A percentile compares a stretch with the other conserved stretches of the same genome.
Conservation (phyloP, 2,888 invertebrate species). For the Trypoxylon attenuatum region DNA sequence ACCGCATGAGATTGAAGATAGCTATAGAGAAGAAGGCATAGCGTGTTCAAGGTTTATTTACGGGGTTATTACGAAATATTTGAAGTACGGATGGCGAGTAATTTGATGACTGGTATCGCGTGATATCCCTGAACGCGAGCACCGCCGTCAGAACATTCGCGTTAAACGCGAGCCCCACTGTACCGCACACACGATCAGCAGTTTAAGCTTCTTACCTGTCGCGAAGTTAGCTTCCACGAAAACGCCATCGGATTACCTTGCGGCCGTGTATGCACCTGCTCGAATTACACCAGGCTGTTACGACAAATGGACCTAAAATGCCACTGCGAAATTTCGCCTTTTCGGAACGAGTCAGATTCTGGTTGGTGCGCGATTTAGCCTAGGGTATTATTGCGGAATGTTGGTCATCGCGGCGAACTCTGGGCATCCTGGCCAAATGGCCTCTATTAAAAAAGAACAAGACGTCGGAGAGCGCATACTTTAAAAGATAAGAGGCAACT, state of each 20-base stretch:
- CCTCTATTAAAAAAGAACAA: too few species aligned
- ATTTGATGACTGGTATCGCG: conserved; percentile 34
- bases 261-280: conserved; percentile 1
- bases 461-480: too few species aligned
- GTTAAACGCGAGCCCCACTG: conserved; percentile 5
- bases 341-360: too few species aligned
- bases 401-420: not conserved
- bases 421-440: too few species aligned
- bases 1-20: too few species aligned
- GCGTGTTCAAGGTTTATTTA: too few species aligned
- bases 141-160: conserved; percentile 32
- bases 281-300: conserved; percentile 20
- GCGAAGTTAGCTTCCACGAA: conserved; percentile 27
- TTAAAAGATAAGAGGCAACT: too few species aligned
- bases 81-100: too few species aligned
- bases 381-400: conserved; percentile 7
- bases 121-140: conserved; percentile 27
- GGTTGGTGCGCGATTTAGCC: too few species aligned
- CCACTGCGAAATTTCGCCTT: conserved; percentile 7
- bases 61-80: too few species aligned
- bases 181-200: conserved; percentile 11
- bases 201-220: conserved; percentile 37
- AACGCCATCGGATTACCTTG: conserved; percentile 35
- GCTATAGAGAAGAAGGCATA: too few species aligned
- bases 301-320: conserved; percentile 10